Conservation (phyloP, 1,140 invertebrate genomes). For the Teleogryllus occipitalis region DNA sequence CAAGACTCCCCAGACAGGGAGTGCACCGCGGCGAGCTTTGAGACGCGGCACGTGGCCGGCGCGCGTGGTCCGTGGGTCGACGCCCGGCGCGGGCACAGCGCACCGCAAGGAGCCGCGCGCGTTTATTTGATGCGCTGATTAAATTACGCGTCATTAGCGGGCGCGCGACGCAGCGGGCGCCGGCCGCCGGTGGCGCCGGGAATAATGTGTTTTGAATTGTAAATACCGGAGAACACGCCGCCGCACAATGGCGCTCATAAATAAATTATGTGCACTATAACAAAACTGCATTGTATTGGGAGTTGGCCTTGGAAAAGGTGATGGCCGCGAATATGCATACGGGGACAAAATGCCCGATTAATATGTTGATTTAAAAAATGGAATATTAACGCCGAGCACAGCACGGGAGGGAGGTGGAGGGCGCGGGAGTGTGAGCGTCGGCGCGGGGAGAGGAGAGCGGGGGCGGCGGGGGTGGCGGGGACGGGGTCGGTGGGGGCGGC, state of each 20-base stretch:
- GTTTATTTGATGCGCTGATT: constrained; percentile 4
- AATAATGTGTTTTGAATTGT: constrained; percentile 6
- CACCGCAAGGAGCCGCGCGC: neutral
- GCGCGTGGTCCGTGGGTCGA: too few relatives aligned
- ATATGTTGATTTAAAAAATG: constrained; percentile 6
- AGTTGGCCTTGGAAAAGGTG: neutral
- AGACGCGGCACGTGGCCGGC: too few relatives aligned
- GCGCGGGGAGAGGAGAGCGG: neutral
- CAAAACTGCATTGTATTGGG: constrained; percentile 4
- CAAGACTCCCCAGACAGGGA: too few relatives aligned
- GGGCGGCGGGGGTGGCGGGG: too few relatives aligned
- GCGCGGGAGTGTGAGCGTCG: too few relatives aligned
- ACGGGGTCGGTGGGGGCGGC: neutral
- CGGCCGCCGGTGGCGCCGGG: neutral
- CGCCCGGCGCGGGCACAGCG: too few relatives aligned
- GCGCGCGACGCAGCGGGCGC: too few relatives aligned
- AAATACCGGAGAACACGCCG: neutral
- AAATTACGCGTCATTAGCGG: neutral
- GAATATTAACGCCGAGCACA: neutral
- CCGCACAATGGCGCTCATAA: constrained; percentile 3
- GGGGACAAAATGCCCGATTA: neutral
- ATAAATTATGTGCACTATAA: constrained; percentile 6
- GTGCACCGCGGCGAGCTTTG: too few relatives aligned
- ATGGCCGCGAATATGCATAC: neutral
- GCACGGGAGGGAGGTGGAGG: too few relatives aligned